A percentile compares a stretch with the other conserved stretches of the same genome.
These are phyloP conservation scores for human DNA, from an alignment of 2,113 vertebrate species.

Conservation along the genomic window GRCh38 chr7:113074501-113075000, in stretches of 20 bases:
- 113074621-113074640: constrained; percentile 32
- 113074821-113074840: constrained; percentile 4
- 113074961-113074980: constrained; percentile 37
- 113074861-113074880: neutral
- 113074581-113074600: constrained; percentile 38
- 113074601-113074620: constrained; percentile 52
- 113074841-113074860: neutral
- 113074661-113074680: constrained; percentile 10
- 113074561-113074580: constrained; percentile 67
- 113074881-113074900: constrained; percentile 10
- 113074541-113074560: constrained; percentile 52
- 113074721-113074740: constrained; percentile 33
- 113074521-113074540: constrained; percentile 16
- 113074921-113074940: constrained; percentile 37
- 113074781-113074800: neutral
- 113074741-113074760: constrained; percentile 16
- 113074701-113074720: constrained; percentile 40
- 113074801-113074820: constrained; percentile 8
- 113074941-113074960: constrained; percentile 57
- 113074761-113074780: neutral
- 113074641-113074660: constrained; percentile 44
- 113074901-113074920: constrained; percentile 37
- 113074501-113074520: constrained; percentile 44
- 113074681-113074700: neutral
- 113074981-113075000: constrained; percentile 30